Evolutionary conservation across 2,113 vertebrate species (phyloP).

Genomic region (Pagrus major): DNA sequence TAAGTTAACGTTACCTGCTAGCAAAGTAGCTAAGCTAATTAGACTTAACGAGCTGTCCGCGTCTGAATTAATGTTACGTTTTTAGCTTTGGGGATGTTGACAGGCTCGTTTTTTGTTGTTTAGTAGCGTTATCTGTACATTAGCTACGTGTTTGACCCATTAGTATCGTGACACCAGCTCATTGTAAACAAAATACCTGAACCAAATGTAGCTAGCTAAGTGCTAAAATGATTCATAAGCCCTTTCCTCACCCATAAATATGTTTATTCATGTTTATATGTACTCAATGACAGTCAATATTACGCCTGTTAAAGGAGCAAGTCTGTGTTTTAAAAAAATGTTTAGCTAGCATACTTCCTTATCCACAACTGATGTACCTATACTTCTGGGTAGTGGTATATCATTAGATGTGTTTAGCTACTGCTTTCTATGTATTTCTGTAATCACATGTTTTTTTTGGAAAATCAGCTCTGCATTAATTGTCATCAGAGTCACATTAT

Average conservation of each 20-base stretch:
- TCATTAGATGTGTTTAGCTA: background rate
- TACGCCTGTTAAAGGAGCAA: background rate
- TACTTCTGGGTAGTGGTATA: background rate
- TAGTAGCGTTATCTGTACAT: background rate
- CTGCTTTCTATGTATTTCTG: background rate
- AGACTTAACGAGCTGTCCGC: background rate
- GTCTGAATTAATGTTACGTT: background rate
- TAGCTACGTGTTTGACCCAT: background rate
- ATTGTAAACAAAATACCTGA: background rate
- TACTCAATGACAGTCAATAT: background rate
- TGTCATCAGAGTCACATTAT: no score
- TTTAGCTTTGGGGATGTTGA: background rate
- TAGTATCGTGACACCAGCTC: background rate
- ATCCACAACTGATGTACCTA: background rate
- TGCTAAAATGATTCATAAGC: background rate
- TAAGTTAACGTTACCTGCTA: background rate
- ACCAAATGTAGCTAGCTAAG: background rate
- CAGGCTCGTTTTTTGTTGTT: background rate
- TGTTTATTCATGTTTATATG: background rate
- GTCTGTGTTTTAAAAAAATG: background rate
- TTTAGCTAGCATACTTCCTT: background rate
- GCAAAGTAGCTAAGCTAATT: background rate
- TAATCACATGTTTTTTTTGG: no score
- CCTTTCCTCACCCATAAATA: accelerated
- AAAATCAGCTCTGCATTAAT: no score